Conservation (phyloP, 2,888 invertebrate species). For the Trachelus troglodyta region DNA sequence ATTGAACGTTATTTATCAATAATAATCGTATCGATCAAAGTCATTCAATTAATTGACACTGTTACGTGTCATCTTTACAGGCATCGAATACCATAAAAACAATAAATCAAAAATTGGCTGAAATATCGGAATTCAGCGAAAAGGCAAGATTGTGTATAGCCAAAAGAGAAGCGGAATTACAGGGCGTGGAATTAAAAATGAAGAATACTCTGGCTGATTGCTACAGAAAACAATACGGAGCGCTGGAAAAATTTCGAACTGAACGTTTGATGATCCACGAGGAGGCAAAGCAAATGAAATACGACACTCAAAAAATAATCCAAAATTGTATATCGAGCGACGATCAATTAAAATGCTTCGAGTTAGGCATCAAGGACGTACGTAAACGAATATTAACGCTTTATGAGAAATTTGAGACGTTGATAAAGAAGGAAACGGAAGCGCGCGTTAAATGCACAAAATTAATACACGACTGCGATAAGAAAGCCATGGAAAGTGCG, state of each 20-base stretch:
- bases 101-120: constrained; percentile 21
- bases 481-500: constrained; percentile 29
- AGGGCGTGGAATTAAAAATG: constrained; percentile 27
- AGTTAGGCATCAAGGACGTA: not conserved
- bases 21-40: not conserved
- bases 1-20: not conserved
- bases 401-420: constrained; percentile 28
- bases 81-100: not conserved
- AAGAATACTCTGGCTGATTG: constrained; percentile 36
- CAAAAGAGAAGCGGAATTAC: constrained; percentile 29
- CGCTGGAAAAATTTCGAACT: constrained; percentile 31
- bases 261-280: constrained; percentile 36
- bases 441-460: constrained; percentile 23
- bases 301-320: constrained; percentile 33
- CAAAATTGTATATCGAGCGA: constrained; percentile 30
- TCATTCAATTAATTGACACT: not conserved
- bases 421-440: constrained; percentile 34
- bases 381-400: not conserved
- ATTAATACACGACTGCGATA: constrained; percentile 32
- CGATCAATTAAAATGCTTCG: constrained; percentile 30
- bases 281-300: constrained; percentile 38
- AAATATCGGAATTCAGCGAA: constrained; percentile 32
- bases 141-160: constrained; percentile 30
- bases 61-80: not conserved
- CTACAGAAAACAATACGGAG: constrained; percentile 35